These are phyloP conservation scores for Quadriops clusia DNA, from an alignment of 2,888 invertebrate genomes.

Conservation along the genomic window DNA sequence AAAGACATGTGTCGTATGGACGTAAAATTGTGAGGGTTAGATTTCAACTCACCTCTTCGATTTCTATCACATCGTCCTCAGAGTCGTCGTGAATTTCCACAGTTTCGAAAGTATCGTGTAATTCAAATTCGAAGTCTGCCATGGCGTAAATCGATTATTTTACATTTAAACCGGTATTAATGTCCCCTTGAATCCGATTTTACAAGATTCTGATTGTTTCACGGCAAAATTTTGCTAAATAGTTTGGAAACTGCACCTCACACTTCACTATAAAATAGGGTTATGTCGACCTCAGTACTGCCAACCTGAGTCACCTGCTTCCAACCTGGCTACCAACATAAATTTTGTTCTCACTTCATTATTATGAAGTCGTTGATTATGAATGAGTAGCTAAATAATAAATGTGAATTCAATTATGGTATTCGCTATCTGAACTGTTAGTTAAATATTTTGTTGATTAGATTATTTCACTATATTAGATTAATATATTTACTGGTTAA, in stretches of 20 bases:
- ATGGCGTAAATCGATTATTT: constrained; percentile 33
- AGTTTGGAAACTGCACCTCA: neutral
- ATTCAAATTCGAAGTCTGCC: constrained; percentile 88
- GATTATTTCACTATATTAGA: too few species aligned
- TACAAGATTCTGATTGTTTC: constrained; percentile 1
- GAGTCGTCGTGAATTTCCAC: constrained; percentile 61
- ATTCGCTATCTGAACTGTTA: too few species aligned
- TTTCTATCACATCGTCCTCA: constrained; percentile 74
- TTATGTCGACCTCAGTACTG: constrained; percentile 2
- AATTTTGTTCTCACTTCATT: too few species aligned
- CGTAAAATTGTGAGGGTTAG: too few species aligned
- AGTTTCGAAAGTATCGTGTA: constrained; percentile 57
- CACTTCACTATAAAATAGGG: constrained; percentile 4
- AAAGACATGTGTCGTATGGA: constrained; percentile 8
- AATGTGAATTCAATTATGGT: too few species aligned
- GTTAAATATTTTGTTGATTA: too few species aligned
- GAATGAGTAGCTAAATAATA: too few species aligned
- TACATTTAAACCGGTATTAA: constrained; percentile 7
- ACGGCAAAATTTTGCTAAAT: neutral
- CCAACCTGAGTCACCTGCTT: constrained; percentile 5
- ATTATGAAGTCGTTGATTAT: too few species aligned
- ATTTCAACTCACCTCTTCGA: constrained; percentile 62
- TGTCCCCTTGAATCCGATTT: neutral
- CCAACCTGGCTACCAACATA: too few species aligned
- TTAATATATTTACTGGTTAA: too few species aligned